Base-by-base conservation (phyloP, 2,797 vertebrate species). In the Galaxias olidus region DNA sequence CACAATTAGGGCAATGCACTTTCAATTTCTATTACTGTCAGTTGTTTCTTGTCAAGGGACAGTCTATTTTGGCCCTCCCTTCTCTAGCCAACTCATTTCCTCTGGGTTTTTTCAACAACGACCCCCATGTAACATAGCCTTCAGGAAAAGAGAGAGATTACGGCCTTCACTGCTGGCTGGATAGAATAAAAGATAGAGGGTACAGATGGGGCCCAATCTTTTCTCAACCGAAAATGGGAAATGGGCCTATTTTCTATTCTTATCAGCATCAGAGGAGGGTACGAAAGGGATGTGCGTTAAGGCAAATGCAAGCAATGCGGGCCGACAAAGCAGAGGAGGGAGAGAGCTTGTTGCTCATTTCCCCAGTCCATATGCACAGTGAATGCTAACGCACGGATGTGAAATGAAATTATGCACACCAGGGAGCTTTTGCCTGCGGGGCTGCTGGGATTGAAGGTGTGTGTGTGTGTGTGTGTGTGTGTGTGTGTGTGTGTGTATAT, bases 401-500 rank as follows among this genome's bases (percentile, higher is more conserved):
- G 74, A 87, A 88, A 88, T 86, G 72, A 85, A 85, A 87, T 87
- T 82, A 83, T 65, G 77, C 80, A 79, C 82, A 81, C 74, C 57
- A 30, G 76, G 78, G 66, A 85, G 77, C 79, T 72, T 86, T 83
- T 63, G 75, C 83, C 40, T 45, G 71, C 81, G 74, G 81, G 73
- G 62, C 8, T 72, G 78, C 54, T 77, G 51, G 66, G 60, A 72
- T 65, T 71, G 67, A 58, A 72, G 41, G 45, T 63, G 55, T 41
- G 7, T 59, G 60, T 18, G 48, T 62, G 17, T 65, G 61, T 48
- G 59, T 68, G 13, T 53, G 41, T 46, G 62, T 68, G 66, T 62
- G 20, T 61, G 55, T 70, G 55, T 68, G 17, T 53, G 45, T 61
- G 4, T 59, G 19, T 69, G 54, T 59, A 56, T 63, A 62, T 55